Conservation (phyloP, 2,113 vertebrate genomes). For the Gyps fulvus region DNA sequence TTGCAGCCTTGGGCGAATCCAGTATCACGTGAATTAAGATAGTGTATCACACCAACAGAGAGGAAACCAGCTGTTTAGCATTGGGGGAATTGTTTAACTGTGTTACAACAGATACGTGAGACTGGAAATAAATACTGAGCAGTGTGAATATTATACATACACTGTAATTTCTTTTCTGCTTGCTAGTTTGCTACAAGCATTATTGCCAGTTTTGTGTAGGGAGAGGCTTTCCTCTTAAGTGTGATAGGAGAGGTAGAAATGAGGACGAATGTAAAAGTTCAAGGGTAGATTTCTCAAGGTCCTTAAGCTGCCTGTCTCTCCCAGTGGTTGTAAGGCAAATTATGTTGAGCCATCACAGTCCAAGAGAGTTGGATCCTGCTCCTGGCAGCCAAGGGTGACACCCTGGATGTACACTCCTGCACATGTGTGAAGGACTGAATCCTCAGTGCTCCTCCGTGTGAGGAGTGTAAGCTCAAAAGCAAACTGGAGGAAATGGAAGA, state of each 20-base stretch:
- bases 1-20: background rate
- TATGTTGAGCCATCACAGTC: background rate
- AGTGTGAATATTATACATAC: background rate
- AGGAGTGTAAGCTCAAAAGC: background rate
- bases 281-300: background rate
- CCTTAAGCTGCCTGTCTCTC: background rate
- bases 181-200: background rate
- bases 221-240: background rate
- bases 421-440: rapidly evolving
- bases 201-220: background rate
- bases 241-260: background rate
- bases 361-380: background rate
- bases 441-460: background rate
- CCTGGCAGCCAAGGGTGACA: background rate
- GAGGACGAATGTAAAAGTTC: background rate
- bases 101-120: background rate
- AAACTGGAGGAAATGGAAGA: background rate
- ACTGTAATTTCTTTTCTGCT: background rate
- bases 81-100: background rate
- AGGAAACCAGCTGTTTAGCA: background rate
- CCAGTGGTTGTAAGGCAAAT: background rate
- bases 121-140: background rate
- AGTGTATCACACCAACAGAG: background rate
- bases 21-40: background rate
- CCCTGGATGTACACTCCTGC: background rate